Conservation (phyloP, 2,888 invertebrate species). For the Drosophila cyrtoloma region DNA sequence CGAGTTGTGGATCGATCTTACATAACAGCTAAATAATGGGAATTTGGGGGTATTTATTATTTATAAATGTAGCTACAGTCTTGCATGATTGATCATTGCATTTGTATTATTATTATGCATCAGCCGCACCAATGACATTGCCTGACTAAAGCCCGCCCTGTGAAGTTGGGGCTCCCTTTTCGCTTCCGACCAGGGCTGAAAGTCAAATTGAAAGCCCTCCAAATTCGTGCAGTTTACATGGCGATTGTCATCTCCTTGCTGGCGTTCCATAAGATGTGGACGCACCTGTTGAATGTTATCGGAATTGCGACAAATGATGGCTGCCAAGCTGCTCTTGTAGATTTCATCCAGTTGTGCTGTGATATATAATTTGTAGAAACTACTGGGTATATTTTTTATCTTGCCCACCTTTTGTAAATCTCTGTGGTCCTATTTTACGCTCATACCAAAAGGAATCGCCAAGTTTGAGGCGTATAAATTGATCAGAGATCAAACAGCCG, state of each 20-base stretch:
- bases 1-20: not conserved
- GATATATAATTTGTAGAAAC: not conserved
- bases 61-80: conserved; percentile 5
- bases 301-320: conserved; percentile 92
- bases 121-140: conserved; percentile 64
- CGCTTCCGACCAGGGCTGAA: conserved; percentile 86
- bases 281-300: conserved; percentile 88
- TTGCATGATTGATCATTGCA: not conserved
- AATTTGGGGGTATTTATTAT: not conserved
- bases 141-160: conserved; percentile 53
- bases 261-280: conserved; percentile 89
- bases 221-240: conserved; percentile 88
- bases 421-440: conserved; percentile 87
- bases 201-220: conserved; percentile 87
- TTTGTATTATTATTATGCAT: conserved; percentile 4
- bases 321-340: conserved; percentile 90
- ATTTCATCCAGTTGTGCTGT: conserved; percentile 92
- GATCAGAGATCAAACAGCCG: conserved; percentile 93
- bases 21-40: not conserved
- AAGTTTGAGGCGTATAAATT: conserved; percentile 91
- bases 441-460: conserved; percentile 97
- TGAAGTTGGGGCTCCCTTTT: conserved; percentile 51
- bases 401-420: conserved; percentile 88
- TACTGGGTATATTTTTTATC: not conserved
- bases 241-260: conserved; percentile 86